Percentiles rank a stretch among this genome's conserved stretches.
Conservation (phyloP, 2,888 invertebrate genomes). For the Macaria notata region DNA sequence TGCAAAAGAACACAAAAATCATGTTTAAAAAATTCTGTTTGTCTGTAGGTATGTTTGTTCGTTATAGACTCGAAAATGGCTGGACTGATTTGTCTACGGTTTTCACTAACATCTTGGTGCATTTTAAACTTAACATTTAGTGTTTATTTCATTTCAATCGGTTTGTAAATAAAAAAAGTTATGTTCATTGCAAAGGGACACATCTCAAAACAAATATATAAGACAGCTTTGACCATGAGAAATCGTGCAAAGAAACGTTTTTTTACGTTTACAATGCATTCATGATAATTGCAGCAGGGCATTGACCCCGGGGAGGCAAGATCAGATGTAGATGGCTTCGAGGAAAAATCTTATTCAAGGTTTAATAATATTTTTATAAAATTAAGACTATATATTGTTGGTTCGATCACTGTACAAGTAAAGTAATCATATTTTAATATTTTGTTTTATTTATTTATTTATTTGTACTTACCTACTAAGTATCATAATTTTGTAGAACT, state of each 20-base stretch:
- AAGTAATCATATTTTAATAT: not conserved
- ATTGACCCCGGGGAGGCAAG: constrained; percentile 14
- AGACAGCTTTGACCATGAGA: not conserved
- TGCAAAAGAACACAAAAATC: too few species aligned
- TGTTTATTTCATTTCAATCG: too few species aligned
- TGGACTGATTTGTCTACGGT: too few species aligned
- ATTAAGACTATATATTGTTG: not conserved
- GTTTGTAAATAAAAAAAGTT: too few species aligned
- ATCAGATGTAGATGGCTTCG: constrained; percentile 5
- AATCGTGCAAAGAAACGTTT: constrained; percentile 2
- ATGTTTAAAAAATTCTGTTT: too few species aligned
- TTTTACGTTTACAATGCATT: constrained; percentile 4
- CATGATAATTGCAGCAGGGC: constrained; percentile 14
- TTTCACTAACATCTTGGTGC: too few species aligned
- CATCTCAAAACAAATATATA: too few species aligned
- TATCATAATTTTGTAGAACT: not conserved
- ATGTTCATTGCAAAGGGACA: too few species aligned
- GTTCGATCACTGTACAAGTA: not conserved
- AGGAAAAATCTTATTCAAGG: constrained; percentile 6
- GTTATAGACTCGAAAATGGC: too few species aligned
- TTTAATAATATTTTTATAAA: not conserved
- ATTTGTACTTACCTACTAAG: not conserved
- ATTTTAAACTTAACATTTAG: too few species aligned
- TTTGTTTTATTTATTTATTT: not conserved
- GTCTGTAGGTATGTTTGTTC: too few species aligned